Percentiles rank a stretch among this genome's conserved stretches.
Evolutionary conservation across 2,113 vertebrate species (phyloP).

Genomic region (Chitala chitala): DNA sequence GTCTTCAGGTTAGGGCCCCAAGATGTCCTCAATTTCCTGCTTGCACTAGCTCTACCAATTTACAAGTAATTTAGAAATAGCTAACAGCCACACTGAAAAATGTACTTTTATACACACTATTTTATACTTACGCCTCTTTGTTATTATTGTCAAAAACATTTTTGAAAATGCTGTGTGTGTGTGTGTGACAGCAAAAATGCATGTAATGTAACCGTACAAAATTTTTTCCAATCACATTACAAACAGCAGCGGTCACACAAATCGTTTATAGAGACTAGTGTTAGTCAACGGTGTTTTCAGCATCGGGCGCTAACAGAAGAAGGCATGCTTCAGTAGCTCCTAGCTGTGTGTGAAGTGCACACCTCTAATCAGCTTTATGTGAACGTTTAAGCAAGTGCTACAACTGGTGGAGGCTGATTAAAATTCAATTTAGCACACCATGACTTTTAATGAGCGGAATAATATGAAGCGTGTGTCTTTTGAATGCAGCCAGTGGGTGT

Average conservation of each 20-base stretch:
- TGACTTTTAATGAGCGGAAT: slow-evolving; percentile 10
- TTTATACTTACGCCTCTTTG: no score
- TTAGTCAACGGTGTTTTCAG: neutral
- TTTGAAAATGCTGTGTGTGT: no score
- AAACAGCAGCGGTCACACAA: neutral
- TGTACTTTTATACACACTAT: no score
- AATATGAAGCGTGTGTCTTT: neutral
- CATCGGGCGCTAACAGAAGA: neutral
- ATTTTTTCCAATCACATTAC: no score
- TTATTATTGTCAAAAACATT: no score
- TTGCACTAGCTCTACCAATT: neutral
- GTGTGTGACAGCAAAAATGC: no score
- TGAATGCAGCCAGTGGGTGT: neutral
- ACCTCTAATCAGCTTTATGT: slow-evolving; percentile 8
- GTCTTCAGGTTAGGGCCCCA: no score
- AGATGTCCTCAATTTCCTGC: neutral
- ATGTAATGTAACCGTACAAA: no score
- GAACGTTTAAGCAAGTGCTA: neutral
- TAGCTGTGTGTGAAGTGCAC: neutral
- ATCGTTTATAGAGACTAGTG: neutral
- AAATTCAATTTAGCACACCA: neutral
- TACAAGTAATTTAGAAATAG: neutral
- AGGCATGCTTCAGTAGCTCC: neutral
- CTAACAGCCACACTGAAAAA: neutral
- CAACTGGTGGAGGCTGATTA: slow-evolving; percentile 9